Percentiles rank a stretch among this genome's conserved stretches.
Evolutionary conservation across 1,140 invertebrate species (phyloP).

Genomic region (Steinernema khuongi): DNA sequence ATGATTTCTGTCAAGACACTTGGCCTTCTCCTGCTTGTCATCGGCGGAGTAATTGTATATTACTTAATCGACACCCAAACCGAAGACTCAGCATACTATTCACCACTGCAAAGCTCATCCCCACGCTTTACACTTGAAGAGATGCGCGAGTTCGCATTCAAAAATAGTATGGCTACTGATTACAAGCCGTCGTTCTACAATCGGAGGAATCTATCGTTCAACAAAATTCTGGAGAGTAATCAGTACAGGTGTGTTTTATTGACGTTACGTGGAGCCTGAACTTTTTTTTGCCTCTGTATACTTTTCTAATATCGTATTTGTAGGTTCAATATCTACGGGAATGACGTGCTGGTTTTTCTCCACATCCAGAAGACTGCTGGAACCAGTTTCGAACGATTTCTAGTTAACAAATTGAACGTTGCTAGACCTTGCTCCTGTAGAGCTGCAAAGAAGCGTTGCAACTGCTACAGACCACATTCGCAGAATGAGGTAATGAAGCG

Average conservation of each 20-base stretch:
- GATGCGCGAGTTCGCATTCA: constrained; percentile 47
- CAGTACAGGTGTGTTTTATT: constrained; percentile 32
- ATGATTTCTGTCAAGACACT: neutral
- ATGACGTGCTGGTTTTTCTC: constrained; percentile 94
- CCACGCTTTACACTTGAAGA: constrained; percentile 42
- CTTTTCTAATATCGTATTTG: constrained; percentile 21
- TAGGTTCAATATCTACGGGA: constrained; percentile 68
- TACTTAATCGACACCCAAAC: neutral
- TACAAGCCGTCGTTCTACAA: constrained; percentile 47
- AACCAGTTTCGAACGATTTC: constrained; percentile 75
- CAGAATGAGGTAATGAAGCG: constrained; percentile 28
- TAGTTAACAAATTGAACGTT: constrained; percentile 53
- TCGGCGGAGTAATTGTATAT: constrained; percentile 2
- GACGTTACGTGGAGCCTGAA: neutral
- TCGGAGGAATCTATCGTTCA: constrained; percentile 43
- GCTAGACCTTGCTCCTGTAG: constrained; percentile 48
- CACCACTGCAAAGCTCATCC: neutral
- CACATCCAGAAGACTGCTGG: constrained; percentile 93
- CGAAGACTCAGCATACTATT: neutral
- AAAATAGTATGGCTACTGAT: constrained; percentile 39
- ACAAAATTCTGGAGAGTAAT: constrained; percentile 42
- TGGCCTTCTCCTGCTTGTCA: neutral
- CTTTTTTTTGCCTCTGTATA: neutral
- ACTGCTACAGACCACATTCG: constrained; percentile 65
- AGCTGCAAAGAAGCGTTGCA: constrained; percentile 64